Evolutionary conservation across 2,888 invertebrate species (phyloP).

Genomic region (Brenthis hecate): DNA sequence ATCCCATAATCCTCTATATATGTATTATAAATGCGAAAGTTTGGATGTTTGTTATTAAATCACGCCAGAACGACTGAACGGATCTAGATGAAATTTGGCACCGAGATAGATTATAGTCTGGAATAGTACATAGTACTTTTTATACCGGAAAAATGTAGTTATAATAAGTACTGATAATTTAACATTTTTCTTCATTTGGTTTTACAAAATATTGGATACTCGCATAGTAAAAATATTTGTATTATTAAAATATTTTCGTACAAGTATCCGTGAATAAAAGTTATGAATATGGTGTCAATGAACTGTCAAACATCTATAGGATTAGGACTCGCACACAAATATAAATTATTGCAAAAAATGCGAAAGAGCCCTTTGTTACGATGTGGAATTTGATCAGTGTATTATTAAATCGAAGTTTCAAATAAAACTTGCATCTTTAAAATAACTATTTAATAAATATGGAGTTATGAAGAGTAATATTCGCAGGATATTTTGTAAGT

Average conservation of each 20-base stretch:
- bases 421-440: background rate
- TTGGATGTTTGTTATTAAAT: too few relatives aligned
- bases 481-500: conserved; percentile 7
- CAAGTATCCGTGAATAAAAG: background rate
- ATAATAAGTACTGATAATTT: too few relatives aligned
- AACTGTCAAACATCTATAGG: conserved; percentile 19
- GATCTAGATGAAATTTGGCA: too few relatives aligned
- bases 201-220: background rate
- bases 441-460: background rate
- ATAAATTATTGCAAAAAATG: conserved; percentile 5
- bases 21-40: too few relatives aligned
- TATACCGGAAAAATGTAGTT: too few relatives aligned
- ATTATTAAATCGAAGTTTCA: background rate
- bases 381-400: background rate
- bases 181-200: background rate
- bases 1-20: too few relatives aligned
- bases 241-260: background rate
- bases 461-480: background rate
- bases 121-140: too few relatives aligned
- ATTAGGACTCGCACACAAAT: background rate
- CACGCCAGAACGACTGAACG: too few relatives aligned
- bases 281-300: conserved; percentile 8
- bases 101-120: too few relatives aligned
- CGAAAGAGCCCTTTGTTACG: conserved; percentile 11
- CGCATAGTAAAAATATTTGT: background rate